phyloP scores from a whole-genome alignment of 2,113 vertebrate species.

The Indri indri region DNA sequence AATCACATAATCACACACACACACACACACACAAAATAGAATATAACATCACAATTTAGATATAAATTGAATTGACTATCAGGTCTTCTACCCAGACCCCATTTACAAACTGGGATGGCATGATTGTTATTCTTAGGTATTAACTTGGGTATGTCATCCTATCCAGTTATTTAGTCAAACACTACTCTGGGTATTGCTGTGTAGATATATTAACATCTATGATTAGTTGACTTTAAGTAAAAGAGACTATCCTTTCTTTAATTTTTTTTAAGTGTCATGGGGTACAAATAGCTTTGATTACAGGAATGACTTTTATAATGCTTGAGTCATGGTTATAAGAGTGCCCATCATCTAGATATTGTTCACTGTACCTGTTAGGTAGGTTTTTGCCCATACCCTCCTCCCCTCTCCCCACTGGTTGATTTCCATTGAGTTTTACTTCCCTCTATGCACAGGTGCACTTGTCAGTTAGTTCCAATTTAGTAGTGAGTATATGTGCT shows the following conservation, averaged over 20 bases:
- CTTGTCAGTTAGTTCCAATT: too few relatives aligned
- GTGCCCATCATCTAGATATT: too few relatives aligned
- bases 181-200: background rate
- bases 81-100: background rate
- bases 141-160: background rate
- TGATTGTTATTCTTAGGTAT: background rate
- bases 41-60: background rate
- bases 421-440: too few relatives aligned
- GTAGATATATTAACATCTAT: background rate
- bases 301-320: too few relatives aligned
- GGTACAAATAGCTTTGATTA: too few relatives aligned
- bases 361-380: too few relatives aligned
- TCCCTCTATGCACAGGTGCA: too few relatives aligned
- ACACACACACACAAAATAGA: background rate
- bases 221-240: background rate
- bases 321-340: too few relatives aligned
- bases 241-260: background rate
- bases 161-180: background rate
- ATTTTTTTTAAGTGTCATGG: too few relatives aligned
- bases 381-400: too few relatives aligned
- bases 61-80: background rate
- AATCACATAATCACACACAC: background rate
- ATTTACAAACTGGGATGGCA: background rate
- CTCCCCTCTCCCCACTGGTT: too few relatives aligned
- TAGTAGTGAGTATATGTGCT: too few relatives aligned